phyloP scores from a whole-genome alignment of 1,140 invertebrate genomes.

The Diplogasteroides magnus region DNA sequence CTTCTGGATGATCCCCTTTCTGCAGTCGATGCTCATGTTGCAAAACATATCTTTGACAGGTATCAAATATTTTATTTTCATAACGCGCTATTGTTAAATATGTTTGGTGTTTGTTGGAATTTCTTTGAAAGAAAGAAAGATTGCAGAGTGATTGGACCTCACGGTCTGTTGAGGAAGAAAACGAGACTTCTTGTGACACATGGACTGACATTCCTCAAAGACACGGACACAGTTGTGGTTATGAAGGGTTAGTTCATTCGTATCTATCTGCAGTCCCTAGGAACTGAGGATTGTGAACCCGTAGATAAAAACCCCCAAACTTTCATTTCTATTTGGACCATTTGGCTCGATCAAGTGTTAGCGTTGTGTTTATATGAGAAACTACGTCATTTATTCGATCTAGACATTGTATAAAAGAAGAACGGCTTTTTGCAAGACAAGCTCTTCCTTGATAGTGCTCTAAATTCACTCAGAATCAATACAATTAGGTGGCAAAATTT shows the following conservation, averaged over 20 bases:
- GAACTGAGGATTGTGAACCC: too few species aligned
- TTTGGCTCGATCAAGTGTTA: too few species aligned
- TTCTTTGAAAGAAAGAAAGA: too few species aligned
- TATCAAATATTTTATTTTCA: too few species aligned
- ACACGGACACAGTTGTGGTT: constrained; percentile 25
- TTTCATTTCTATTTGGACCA: too few species aligned
- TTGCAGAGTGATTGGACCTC: constrained; percentile 48
- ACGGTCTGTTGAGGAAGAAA: constrained; percentile 49
- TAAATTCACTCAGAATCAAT: not conserved
- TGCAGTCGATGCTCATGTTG: constrained; percentile 58
- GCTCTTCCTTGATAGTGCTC: not conserved
- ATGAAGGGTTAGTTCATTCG: constrained; percentile 36
- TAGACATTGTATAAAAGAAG: too few species aligned
- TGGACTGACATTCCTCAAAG: constrained; percentile 31
- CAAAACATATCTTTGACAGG: constrained; percentile 61
- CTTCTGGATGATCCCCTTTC: constrained; percentile 63
- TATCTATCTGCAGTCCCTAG: too few species aligned
- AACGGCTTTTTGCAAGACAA: too few species aligned
- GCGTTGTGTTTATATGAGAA: too few species aligned
- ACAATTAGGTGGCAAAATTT: constrained; percentile 28
- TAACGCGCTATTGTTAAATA: too few species aligned
- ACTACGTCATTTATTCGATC: too few species aligned
- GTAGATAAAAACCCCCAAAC: too few species aligned
- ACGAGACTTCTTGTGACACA: constrained; percentile 37
- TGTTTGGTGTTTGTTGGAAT: not conserved